These are phyloP conservation scores for Botia kubotai DNA, from an alignment of 2,797 vertebrate genomes.

Conservation along the genomic window DNA sequence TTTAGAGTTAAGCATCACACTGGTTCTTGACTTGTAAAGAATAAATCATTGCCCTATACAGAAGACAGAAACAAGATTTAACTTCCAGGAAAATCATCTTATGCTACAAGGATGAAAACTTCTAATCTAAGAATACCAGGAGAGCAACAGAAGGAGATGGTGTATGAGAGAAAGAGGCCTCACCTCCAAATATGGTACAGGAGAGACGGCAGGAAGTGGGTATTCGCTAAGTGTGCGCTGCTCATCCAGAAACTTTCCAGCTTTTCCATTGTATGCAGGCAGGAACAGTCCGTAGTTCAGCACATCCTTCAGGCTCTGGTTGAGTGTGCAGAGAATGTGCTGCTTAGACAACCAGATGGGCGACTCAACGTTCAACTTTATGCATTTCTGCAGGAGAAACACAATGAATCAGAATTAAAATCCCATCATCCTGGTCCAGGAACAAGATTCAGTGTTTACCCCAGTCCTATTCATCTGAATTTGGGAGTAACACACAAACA, in stretches of 20 bases:
- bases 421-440: background rate
- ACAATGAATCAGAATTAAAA: constrained; percentile 41
- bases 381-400: constrained; percentile 85
- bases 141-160: background rate
- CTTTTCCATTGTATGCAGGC: constrained; percentile 91
- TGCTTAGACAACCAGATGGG: constrained; percentile 96
- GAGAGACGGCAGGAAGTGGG: constrained; percentile 86
- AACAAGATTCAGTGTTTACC: constrained; percentile 10
- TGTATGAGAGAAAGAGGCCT: background rate
- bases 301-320: constrained; percentile 96
- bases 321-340: constrained; percentile 91
- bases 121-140: background rate
- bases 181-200: constrained; percentile 96
- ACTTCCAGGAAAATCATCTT: background rate
- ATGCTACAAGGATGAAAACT: background rate
- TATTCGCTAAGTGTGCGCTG: constrained; percentile 93
- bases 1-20: background rate
- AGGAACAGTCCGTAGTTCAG: constrained; percentile 98
- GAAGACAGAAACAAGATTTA: too few relatives aligned
- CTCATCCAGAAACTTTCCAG: constrained; percentile 96
- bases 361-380: constrained; percentile 92
- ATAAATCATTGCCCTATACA: background rate
- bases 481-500: too few relatives aligned
- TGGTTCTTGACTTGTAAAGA: background rate
- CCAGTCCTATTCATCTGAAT: background rate